Conservation (phyloP, 2,888 invertebrate genomes). For the Cataglyphis albicans region DNA sequence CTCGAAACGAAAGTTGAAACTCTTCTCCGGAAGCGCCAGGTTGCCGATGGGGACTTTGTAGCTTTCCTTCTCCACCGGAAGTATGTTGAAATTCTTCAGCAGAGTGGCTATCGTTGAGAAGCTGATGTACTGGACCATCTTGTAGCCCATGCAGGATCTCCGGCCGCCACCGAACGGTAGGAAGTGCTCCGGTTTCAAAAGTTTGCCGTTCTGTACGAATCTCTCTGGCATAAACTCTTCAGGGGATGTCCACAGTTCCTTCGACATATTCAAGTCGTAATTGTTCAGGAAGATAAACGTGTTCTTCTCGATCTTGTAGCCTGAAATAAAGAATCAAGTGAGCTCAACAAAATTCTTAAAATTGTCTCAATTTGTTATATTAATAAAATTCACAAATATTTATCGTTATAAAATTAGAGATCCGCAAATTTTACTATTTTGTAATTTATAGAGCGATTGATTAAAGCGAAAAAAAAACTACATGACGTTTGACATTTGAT, state of each 20-base stretch:
- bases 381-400: neutral
- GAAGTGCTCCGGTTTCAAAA: slow-evolving; percentile 89
- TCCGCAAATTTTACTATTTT: neutral
- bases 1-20: slow-evolving; percentile 87
- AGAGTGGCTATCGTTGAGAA: slow-evolving; percentile 87
- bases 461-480: neutral
- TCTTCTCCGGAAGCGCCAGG: slow-evolving; percentile 87
- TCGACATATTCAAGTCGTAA: slow-evolving; percentile 89
- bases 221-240: slow-evolving; percentile 88
- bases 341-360: slow-evolving; percentile 50
- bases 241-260: slow-evolving; percentile 88
- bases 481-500: neutral
- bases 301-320: slow-evolving; percentile 88
- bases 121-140: slow-evolving; percentile 88
- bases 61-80: slow-evolving; percentile 85
- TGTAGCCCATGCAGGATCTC: slow-evolving; percentile 90
- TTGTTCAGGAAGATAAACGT: slow-evolving; percentile 90
- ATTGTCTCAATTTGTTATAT: neutral
- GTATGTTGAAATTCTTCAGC: slow-evolving; percentile 87
- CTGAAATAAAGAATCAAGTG: slow-evolving; percentile 81
- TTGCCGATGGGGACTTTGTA: slow-evolving; percentile 88
- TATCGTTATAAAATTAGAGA: neutral
- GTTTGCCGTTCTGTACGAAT: slow-evolving; percentile 87
- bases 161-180: slow-evolving; percentile 90
- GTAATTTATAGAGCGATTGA: neutral